Evolutionary conservation across 2,797 vertebrate species (phyloP), one percentile per base, ranked within the genome.

Genomic region (Heteromormyrus szaboi): DNA sequence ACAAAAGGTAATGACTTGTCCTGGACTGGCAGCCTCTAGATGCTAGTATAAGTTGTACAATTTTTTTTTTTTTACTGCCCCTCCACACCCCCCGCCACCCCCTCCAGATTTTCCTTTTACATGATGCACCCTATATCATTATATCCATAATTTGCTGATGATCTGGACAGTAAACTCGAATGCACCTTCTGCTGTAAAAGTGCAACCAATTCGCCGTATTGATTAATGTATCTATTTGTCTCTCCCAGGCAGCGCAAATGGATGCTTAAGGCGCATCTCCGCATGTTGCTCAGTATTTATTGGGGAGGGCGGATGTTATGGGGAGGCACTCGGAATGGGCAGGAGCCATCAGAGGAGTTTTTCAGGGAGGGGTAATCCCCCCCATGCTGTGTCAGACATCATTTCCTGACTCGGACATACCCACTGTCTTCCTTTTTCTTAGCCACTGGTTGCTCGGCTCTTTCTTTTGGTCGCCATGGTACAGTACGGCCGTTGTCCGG

Each of bases 11-110:
- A 76, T 50, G 87, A 19, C 41, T 88, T 76, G 48, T 88, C 87
- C 22, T n/a, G n/a, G 22, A 72, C 41, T 68, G 48, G 46, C 62
- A n/a, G 37, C 22, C 62, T 50, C 62, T 46, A 25, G 54, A 87
- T 65, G 56, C 56, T 65, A 87, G 37, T 62, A 87, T 65, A 87
- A 62, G 33, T 56, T 59, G 3, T 25, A 14, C 41, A n/a, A 93
- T 92, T 94, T 95, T 96, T 86, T 88, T 54, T 95, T 65, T 65
- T 22, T 25, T 59, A 56, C 4, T 56, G 56, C n/a, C 4, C 3
- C 51, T 11, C 48, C 48, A 37, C 3, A 94, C 54, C 37, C 56
- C 51, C 53, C 33, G 2, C 2, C 3, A 94, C 54, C 37, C 56
- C 51, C 53, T 19, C 53, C 12, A 19, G 59, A 68, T 48, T 59